Percentiles rank a stretch among this genome's conserved stretches.
Evolutionary conservation across 2,113 vertebrate genomes (phyloP).

Genomic region (human (Homo sapiens)): GRCh38 chr5:122700001-122700500

Average conservation of each 20-base stretch:
- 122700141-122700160: neutral
- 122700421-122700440: conserved; percentile 18
- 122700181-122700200: neutral
- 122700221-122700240: neutral
- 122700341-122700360: neutral
- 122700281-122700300: neutral
- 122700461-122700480: conserved; percentile 45
- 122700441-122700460: conserved; percentile 9
- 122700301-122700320: neutral
- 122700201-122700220: neutral
- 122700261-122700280: neutral
- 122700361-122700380: neutral
- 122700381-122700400: neutral
- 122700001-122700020: neutral
- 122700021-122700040: neutral
- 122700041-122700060: neutral
- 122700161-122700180: neutral
- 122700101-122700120: neutral
- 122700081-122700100: neutral
- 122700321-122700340: neutral
- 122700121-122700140: neutral
- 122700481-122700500: conserved; percentile 49
- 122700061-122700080: neutral
- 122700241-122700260: conserved; percentile 3
- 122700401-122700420: neutral